Evolutionary conservation across 2,888 invertebrate species (phyloP).

Genomic region (Sphinx pinastri): DNA sequence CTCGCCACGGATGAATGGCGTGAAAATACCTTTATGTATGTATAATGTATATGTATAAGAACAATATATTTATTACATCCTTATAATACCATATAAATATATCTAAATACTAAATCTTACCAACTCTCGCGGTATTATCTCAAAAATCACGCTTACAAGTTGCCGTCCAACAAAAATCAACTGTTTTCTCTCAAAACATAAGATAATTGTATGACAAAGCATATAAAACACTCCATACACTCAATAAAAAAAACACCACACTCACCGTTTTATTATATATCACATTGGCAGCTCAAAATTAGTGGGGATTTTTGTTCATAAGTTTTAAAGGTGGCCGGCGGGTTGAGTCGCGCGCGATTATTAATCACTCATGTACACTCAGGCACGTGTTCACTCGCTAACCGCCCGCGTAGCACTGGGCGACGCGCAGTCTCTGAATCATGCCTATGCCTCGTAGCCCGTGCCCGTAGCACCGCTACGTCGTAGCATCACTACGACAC

Average conservation of each 20-base stretch:
- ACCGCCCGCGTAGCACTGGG: slow-evolving; percentile 64
- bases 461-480: slow-evolving; percentile 41
- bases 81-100: not conserved
- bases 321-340: slow-evolving; percentile 26
- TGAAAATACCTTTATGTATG: slow-evolving; percentile 11
- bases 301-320: slow-evolving; percentile 33
- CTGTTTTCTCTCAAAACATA: slow-evolving; percentile 32
- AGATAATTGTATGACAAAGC: slow-evolving; percentile 26
- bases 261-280: slow-evolving; percentile 61
- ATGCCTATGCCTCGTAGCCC: slow-evolving; percentile 48
- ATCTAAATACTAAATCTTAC: slow-evolving; percentile 5
- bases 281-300: slow-evolving; percentile 55
- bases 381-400: slow-evolving; percentile 51
- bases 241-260: slow-evolving; percentile 49
- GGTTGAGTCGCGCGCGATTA: slow-evolving; percentile 42
- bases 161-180: slow-evolving; percentile 21
- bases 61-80: not conserved
- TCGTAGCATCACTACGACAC: slow-evolving; percentile 48
- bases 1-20: not conserved
- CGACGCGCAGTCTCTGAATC: slow-evolving; percentile 77
- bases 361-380: slow-evolving; percentile 37
- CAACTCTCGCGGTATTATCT: slow-evolving; percentile 1
- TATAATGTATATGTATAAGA: too few species aligned
- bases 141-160: slow-evolving; percentile 3
- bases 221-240: slow-evolving; percentile 18